Percentiles rank a stretch among this genome's conserved stretches.
Conservation (phyloP, 2,888 invertebrate genomes). For the Papilio protenor region DNA sequence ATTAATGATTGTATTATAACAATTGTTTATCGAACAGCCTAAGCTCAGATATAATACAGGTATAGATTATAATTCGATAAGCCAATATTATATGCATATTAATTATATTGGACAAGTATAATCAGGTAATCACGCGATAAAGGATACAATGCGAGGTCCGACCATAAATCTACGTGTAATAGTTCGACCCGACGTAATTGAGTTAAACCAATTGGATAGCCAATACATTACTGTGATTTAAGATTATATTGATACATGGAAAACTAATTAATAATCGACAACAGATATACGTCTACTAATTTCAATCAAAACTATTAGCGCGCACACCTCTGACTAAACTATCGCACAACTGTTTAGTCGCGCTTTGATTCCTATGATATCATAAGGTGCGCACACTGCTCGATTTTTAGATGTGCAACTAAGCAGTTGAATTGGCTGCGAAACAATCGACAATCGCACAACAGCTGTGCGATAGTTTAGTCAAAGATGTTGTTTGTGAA, state of each 20-base stretch:
- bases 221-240: slow-evolving; percentile 64
- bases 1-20: not conserved
- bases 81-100: slow-evolving; percentile 39
- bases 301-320: not conserved
- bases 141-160: slow-evolving; percentile 56
- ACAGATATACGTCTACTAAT: slow-evolving; percentile 13
- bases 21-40: slow-evolving; percentile 12
- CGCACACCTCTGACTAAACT: too few species aligned
- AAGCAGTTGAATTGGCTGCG: too few species aligned
- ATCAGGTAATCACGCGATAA: slow-evolving; percentile 56
- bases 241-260: slow-evolving; percentile 47
- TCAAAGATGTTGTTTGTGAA: too few species aligned
- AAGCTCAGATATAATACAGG: slow-evolving; percentile 5
- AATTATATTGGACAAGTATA: slow-evolving; percentile 53
- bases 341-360: too few species aligned
- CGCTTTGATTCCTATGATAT: too few species aligned
- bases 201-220: slow-evolving; percentile 68
- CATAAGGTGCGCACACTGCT: too few species aligned
- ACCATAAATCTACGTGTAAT: slow-evolving; percentile 70
- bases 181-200: slow-evolving; percentile 69
- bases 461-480: too few species aligned
- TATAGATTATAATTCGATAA: slow-evolving; percentile 28
- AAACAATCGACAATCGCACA: too few species aligned
- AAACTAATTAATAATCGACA: slow-evolving; percentile 43
- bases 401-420: too few species aligned